Conservation (phyloP, 2,888 invertebrate species). For the Limnephilus lunatus region DNA sequence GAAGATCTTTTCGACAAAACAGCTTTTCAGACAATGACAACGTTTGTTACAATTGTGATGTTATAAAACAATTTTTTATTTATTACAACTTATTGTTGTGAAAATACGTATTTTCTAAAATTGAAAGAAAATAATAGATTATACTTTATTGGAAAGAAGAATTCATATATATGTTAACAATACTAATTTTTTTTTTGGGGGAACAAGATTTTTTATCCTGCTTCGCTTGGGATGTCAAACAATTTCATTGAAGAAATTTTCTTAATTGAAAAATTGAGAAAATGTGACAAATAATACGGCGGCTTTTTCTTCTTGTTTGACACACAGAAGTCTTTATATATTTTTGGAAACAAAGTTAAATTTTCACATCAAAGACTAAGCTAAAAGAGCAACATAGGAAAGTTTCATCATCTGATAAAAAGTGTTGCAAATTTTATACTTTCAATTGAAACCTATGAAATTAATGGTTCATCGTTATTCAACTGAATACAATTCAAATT, state of each 20-base stretch:
- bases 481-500: not conserved
- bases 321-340: no score
- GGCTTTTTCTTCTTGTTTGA: no score
- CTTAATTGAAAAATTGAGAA: no score
- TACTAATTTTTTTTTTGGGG: no score
- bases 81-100: not conserved
- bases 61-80: not conserved
- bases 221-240: no score
- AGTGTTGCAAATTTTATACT: not conserved
- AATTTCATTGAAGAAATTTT: no score
- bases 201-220: no score
- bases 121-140: not conserved
- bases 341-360: no score
- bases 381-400: not conserved
- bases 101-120: no score
- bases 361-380: not conserved
- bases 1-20: not conserved
- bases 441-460: not conserved
- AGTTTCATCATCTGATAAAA: not conserved
- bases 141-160: not conserved
- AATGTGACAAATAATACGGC: no score
- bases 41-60: not conserved
- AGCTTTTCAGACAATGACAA: not conserved
- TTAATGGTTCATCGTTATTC: not conserved
- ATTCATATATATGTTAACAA: not conserved